Evolutionary conservation across 2,797 vertebrate genomes (phyloP).

Genomic region (Dryobates pubescens): DNA sequence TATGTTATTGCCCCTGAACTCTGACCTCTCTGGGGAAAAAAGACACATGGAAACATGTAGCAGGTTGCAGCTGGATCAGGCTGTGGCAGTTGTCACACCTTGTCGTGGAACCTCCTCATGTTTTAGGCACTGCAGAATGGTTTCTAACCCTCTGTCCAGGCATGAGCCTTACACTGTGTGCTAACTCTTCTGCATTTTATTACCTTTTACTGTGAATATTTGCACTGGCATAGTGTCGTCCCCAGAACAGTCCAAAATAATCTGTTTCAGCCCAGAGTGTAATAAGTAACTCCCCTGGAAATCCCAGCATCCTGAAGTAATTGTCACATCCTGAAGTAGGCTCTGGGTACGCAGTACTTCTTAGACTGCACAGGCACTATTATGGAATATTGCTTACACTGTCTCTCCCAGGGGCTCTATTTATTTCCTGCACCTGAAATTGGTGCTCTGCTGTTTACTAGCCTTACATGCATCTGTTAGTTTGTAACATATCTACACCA

Average conservation of each 20-base stretch:
- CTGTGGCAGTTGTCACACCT: background rate
- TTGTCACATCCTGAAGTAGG: background rate
- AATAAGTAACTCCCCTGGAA: background rate
- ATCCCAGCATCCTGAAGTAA: background rate
- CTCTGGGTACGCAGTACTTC: background rate
- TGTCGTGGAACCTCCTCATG: background rate
- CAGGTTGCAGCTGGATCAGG: background rate
- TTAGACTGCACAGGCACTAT: background rate
- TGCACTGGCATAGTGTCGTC: background rate
- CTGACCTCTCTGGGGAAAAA: background rate
- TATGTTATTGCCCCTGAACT: background rate
- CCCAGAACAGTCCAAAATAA: background rate
- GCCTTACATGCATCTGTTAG: background rate
- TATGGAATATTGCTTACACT: background rate
- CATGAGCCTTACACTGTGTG: background rate
- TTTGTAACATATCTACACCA: accelerated
- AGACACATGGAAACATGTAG: background rate
- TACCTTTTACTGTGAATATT: background rate
- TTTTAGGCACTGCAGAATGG: background rate
- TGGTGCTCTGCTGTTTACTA: background rate
- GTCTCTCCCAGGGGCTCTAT: background rate
- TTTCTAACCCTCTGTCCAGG: background rate
- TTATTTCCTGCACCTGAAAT: background rate
- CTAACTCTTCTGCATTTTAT: background rate
- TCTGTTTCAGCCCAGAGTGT: background rate